These are phyloP conservation scores for Hyposoter dolosus DNA, from an alignment of 2,888 invertebrate species.

Conservation along the genomic window DNA sequence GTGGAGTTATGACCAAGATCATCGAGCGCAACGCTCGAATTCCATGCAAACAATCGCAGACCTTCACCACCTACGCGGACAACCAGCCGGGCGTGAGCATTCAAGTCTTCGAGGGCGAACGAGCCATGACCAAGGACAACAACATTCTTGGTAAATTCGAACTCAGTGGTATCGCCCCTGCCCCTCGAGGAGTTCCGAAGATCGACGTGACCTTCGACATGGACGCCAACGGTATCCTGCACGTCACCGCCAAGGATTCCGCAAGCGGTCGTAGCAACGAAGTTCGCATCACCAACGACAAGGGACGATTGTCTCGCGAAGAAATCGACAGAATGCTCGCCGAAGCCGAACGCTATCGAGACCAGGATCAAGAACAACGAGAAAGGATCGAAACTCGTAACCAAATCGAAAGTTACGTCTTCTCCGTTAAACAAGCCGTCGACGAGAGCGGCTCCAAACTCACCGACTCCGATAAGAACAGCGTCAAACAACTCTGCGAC, in stretches of 20 bases:
- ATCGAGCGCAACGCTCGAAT: slow-evolving; percentile 3
- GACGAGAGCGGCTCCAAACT: slow-evolving; percentile 89
- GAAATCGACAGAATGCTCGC: slow-evolving; percentile 93
- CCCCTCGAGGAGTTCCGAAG: slow-evolving; percentile 87
- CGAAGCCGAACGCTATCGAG: slow-evolving; percentile 90
- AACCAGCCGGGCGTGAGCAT: neutral
- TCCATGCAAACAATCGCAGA: slow-evolving; percentile 2
- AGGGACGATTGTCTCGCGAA: slow-evolving; percentile 91
- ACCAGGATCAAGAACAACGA: slow-evolving; percentile 90
- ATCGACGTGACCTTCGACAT: slow-evolving; percentile 91
- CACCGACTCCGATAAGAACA: slow-evolving; percentile 88
- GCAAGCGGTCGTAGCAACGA: slow-evolving; percentile 90
- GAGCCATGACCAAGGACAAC: slow-evolving; percentile 2
- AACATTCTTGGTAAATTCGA: slow-evolving; percentile 8
- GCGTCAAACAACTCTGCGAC: slow-evolving; percentile 86
- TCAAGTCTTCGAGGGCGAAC: neutral
- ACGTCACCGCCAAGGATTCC: slow-evolving; percentile 87
- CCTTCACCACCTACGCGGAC: slow-evolving; percentile 4
- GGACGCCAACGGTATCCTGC: slow-evolving; percentile 91
- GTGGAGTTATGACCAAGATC: slow-evolving; percentile 6
- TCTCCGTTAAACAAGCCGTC: slow-evolving; percentile 82
- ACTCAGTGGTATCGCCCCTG: neutral
- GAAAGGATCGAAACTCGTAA: slow-evolving; percentile 90
- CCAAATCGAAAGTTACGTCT: slow-evolving; percentile 71
- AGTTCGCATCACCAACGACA: slow-evolving; percentile 93